A percentile compares a stretch with the other conserved stretches of the same genome.
Conservation (phyloP, 2,113 vertebrate species). For the Ageneiosus marmoratus region DNA sequence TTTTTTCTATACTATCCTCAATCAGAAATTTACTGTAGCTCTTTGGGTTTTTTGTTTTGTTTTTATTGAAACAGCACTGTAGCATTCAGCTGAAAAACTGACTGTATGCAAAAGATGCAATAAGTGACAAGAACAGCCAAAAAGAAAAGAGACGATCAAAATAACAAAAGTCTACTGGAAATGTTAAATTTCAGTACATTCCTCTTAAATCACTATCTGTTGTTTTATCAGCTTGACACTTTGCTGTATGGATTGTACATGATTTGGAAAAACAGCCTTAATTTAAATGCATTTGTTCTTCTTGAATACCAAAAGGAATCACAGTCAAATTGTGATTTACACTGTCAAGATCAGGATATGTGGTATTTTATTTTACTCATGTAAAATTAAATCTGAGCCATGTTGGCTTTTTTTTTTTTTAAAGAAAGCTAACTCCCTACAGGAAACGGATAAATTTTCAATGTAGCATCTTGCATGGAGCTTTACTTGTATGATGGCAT, state of each 20-base stretch:
- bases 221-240: conserved; percentile 32
- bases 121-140: conserved; percentile 31
- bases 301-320: conserved; percentile 41
- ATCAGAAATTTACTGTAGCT: conserved; percentile 66
- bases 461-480: conserved; percentile 70
- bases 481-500: conserved; percentile 60
- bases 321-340: conserved; percentile 27
- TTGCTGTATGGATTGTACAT: conserved; percentile 47
- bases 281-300: conserved; percentile 59
- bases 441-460: conserved; percentile 63
- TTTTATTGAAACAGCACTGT: conserved; percentile 70
- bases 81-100: conserved; percentile 58
- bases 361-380: conserved; percentile 60
- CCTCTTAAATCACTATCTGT: conserved; percentile 52
- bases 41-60: conserved; percentile 55
- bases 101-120: conserved; percentile 30
- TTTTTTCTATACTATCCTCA: conserved; percentile 63
- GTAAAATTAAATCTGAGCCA: conserved; percentile 74
- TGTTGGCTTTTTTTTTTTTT: conserved; percentile 63
- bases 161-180: conserved; percentile 48
- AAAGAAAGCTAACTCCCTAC: conserved; percentile 56
- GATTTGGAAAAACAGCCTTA: conserved; percentile 59
- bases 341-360: conserved; percentile 42
- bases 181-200: conserved; percentile 76
- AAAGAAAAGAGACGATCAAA: conserved; percentile 38